Conservation (phyloP, 2,797 vertebrate genomes). For the Gorsachius magnificus region DNA sequence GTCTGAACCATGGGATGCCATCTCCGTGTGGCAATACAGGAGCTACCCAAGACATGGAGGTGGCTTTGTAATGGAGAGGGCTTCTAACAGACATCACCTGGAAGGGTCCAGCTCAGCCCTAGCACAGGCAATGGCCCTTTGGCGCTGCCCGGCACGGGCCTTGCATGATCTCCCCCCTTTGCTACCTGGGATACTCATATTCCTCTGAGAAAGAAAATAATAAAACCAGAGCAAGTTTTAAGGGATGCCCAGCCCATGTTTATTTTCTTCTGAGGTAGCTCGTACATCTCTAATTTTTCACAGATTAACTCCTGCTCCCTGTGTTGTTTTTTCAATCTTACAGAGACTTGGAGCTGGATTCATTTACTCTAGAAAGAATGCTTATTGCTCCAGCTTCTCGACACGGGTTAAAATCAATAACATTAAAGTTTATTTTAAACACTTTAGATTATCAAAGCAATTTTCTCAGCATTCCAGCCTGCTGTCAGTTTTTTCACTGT, state of each 20-base stretch:
- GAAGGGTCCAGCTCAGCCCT: not conserved
- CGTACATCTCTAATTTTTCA: not conserved
- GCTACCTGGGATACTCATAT: not conserved
- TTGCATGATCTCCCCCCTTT: not conserved
- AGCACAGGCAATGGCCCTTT: not conserved
- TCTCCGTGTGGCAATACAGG: not conserved
- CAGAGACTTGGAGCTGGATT: not conserved
- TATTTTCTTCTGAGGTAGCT: not conserved
- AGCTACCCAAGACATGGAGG: not conserved
- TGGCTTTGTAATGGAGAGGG: not conserved
- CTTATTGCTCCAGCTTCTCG: not conserved
- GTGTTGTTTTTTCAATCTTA: not conserved
- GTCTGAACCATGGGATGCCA: not conserved
- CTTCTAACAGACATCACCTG: not conserved
- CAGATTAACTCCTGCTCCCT: not conserved
- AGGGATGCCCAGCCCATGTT: not conserved
- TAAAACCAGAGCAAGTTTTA: not conserved
- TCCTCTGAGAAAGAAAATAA: not conserved
- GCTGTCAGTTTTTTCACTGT: conserved; percentile 40
- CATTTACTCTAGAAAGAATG: conserved; percentile 34
- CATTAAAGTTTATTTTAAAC: conserved; percentile 53
- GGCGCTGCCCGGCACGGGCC: not conserved
- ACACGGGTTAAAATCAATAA: conserved; percentile 32
- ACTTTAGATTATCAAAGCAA: conserved; percentile 52
- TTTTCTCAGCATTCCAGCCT: conserved; percentile 50